Conservation (phyloP, 2,113 vertebrate species). For the Numida meleagris region DNA sequence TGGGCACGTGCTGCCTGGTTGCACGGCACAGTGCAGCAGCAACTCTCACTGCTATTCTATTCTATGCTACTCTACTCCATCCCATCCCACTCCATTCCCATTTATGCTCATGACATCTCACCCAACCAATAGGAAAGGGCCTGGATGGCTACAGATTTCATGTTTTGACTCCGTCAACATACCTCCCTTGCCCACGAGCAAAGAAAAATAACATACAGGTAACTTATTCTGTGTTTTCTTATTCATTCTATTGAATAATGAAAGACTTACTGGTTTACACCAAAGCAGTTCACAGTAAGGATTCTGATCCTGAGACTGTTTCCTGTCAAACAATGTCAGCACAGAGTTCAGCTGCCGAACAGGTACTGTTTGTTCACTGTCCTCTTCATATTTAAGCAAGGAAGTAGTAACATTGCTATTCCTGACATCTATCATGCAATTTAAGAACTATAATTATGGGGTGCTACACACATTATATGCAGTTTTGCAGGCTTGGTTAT, state of each 20-base stretch:
- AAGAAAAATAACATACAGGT: rapidly evolving
- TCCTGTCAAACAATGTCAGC: background rate
- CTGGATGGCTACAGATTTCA: background rate
- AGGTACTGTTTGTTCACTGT: background rate
- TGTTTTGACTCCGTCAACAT: no score
- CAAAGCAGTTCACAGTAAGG: rapidly evolving
- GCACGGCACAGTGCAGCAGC: background rate
- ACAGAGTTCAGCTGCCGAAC: background rate
- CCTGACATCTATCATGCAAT: background rate
- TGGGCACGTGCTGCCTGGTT: background rate
- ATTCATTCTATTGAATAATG: rapidly evolving
- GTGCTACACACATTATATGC: background rate
- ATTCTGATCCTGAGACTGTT: background rate
- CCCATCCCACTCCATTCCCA: background rate
- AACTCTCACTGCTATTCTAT: background rate
- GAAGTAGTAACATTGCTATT: background rate
- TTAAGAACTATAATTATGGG: background rate
- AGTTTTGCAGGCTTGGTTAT: background rate
- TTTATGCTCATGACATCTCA: background rate
- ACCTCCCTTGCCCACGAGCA: background rate
- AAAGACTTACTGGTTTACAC: no score
- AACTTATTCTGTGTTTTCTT: rapidly evolving
- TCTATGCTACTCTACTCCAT: background rate
- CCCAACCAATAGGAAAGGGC: background rate
- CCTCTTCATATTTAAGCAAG: background rate